These are phyloP conservation scores for Apteryx owenii DNA, from an alignment of 2,113 vertebrate genomes.

Conservation along the genomic window DNA sequence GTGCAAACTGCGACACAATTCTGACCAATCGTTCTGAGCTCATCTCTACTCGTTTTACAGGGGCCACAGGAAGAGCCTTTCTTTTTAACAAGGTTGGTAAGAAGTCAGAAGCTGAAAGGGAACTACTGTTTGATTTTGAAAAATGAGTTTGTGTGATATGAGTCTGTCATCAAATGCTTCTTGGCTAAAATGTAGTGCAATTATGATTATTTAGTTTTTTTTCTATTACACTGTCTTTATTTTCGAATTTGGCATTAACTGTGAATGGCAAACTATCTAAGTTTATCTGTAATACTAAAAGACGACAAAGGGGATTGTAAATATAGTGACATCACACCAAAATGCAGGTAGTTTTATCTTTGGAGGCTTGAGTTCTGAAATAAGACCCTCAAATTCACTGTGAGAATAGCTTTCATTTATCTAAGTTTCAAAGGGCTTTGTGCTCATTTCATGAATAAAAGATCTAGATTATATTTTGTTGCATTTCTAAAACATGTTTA, in stretches of 20 bases:
- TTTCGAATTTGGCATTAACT: not conserved
- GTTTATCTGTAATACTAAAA: not conserved
- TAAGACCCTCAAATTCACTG: not conserved
- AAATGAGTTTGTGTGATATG: not conserved
- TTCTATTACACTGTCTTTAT: not conserved
- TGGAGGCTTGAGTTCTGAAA: not conserved
- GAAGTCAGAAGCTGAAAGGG: not conserved
- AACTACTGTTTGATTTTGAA: not conserved
- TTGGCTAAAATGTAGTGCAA: not conserved
- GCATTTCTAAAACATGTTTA: not conserved
- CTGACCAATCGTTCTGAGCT: conserved; percentile 96
- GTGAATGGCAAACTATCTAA: not conserved
- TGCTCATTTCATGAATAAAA: not conserved
- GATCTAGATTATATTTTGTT: not conserved
- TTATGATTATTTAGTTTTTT: not conserved
- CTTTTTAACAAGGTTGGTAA: conserved; percentile 95
- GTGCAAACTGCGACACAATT: conserved; percentile 97
- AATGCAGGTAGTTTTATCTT: not conserved
- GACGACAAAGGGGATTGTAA: not conserved
- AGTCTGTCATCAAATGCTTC: not conserved
- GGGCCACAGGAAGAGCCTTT: conserved; percentile 95
- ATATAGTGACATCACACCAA: not conserved
- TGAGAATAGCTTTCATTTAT: not conserved
- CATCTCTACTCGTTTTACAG: conserved; percentile 97
- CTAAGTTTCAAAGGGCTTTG: not conserved